These are phyloP conservation scores for Paratilapia polleni DNA, from an alignment of 2,113 vertebrate genomes.

Conservation along the genomic window DNA sequence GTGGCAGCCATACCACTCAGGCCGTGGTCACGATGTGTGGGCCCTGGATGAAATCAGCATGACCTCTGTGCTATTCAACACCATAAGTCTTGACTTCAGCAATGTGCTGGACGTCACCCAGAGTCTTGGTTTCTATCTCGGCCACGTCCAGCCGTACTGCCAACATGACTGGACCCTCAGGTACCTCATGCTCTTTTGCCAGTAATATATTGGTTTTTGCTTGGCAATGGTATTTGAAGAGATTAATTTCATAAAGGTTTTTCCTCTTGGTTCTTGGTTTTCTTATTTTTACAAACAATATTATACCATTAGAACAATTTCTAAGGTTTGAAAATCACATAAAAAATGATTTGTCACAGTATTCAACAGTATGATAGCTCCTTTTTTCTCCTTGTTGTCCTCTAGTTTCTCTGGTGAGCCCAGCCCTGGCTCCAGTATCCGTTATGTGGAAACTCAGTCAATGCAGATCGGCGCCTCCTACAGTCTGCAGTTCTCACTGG, in stretches of 20 bases:
- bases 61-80: constrained; percentile 97
- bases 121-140: constrained; percentile 96
- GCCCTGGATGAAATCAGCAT: constrained; percentile 98
- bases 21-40: constrained; percentile 95
- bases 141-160: constrained; percentile 96
- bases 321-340: not conserved
- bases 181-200: constrained; percentile 66
- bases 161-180: constrained; percentile 97
- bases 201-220: not conserved
- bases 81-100: constrained; percentile 96
- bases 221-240: not conserved
- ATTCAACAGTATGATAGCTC: not conserved
- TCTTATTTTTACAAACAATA: not conserved
- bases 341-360: not conserved
- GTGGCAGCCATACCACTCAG: constrained; percentile 98
- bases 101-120: constrained; percentile 96
- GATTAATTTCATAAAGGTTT: not conserved
- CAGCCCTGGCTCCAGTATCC: constrained; percentile 91
- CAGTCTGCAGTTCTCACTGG: constrained; percentile 96
- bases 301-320: not conserved
- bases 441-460: constrained; percentile 98
- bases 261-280: not conserved
- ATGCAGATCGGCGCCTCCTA: constrained; percentile 98
- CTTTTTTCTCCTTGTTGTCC: not conserved
- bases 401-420: constrained; percentile 86